Evolutionary conservation across 2,888 invertebrate genomes (phyloP).

Genomic region (Callinectes sapidus): DNA sequence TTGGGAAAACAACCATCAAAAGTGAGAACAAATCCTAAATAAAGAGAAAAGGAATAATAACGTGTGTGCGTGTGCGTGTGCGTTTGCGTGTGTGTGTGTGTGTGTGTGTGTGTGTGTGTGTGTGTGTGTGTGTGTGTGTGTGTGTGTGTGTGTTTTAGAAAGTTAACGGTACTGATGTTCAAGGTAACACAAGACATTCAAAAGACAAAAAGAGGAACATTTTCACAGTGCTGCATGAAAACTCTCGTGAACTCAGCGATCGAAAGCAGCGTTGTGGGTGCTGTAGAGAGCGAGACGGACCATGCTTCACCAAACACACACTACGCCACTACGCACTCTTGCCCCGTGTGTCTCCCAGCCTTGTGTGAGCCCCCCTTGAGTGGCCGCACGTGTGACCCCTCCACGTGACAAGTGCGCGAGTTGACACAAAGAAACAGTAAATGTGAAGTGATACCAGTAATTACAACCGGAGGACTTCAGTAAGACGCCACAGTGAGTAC

Average conservation of each 20-base stretch:
- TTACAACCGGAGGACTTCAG: neutral
- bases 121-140: neutral
- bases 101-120: constrained; percentile 1
- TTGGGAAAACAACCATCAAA: neutral
- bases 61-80: neutral
- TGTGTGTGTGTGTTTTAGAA: neutral
- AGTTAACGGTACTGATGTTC: neutral
- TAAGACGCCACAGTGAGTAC: constrained; percentile 1
- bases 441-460: neutral
- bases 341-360: neutral
- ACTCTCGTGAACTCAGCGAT: neutral
- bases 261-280: neutral
- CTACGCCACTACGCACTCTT: neutral
- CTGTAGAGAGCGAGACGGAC: neutral
- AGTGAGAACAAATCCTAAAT: neutral
- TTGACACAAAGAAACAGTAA: neutral
- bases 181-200: neutral
- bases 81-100: neutral
- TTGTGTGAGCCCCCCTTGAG: neutral
- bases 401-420: neutral
- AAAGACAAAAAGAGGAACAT: neutral
- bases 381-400: neutral
- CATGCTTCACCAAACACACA: neutral
- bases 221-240: neutral
- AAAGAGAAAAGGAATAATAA: neutral